Base-by-base conservation (phyloP, 1,140 invertebrate species). In the Drosophila sturtevanti region DNA sequence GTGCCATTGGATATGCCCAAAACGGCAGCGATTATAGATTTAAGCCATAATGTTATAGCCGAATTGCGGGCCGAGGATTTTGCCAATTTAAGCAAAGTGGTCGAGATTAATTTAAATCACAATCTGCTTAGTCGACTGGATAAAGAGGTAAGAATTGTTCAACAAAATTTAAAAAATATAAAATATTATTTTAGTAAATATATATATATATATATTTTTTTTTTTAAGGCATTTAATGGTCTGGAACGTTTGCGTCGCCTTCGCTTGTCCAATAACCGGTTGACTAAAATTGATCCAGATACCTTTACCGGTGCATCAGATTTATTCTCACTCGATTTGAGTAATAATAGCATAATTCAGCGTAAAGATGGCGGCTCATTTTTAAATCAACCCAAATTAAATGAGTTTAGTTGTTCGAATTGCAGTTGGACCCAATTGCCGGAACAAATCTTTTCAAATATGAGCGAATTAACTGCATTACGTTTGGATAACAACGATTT, bases 181-280 rank as follows among this genome's bases (percentile, higher is more conserved):
- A n/a, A 48, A 7, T 21, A 31, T n/a, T 44, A 21, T 18, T 22
- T 4, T 10, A 11, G 22, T 21, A 10, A 54, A 6, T 22, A 21
- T 27, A 16, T n/a, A n/a, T n/a, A n/a, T n/a, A n/a, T n/a, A n/a
- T n/a, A 21, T n/a, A 31, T 0, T 7, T 9, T 12, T 0, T 11
- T 9, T 1, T 51, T 62, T 0, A 7, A 92, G 92, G 77, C 76
- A 10, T 91, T 91, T 41, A 59, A 44, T 21, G 81, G 79, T 9
- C 51, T 89, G 51, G 65, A 72, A 34, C 77, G 72, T 31, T 63
- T 91, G 58, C 73, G 74, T 34, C 72, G 90, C 4, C 61, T 91
- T n/a, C 92, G 93, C 68, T 68, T 94, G 72, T 90, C 93, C 66
- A 93, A 93, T 51, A 94, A 94, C 79, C 92, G 92, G 61, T 70